Evolutionary conservation across 2,888 invertebrate species (phyloP).

Genomic region (Tanypteryx hageni): DNA sequence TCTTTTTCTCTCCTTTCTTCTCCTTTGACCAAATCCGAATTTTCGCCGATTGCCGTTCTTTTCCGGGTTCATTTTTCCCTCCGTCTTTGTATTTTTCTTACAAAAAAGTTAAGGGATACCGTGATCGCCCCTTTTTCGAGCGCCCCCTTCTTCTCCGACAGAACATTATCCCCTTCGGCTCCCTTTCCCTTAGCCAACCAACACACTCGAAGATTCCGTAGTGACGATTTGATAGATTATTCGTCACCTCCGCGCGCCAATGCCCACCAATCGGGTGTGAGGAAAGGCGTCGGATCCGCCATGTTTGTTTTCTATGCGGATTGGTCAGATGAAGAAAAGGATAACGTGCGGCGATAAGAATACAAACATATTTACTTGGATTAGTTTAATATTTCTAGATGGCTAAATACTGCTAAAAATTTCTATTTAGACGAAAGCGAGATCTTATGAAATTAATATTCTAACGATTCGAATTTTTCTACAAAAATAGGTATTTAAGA

Average conservation of each 20-base stretch:
- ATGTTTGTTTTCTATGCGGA: slow-evolving; percentile 36
- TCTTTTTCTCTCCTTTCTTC: not conserved
- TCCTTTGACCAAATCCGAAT: not conserved
- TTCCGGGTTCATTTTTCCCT: not conserved
- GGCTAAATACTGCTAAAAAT: no score
- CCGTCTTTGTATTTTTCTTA: slow-evolving; percentile 7
- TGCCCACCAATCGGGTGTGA: slow-evolving; percentile 39
- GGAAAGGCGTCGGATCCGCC: slow-evolving; percentile 10
- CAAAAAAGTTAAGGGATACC: not conserved
- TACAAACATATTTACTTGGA: no score
- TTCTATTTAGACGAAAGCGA: no score
- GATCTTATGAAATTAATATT: no score
- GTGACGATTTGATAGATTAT: slow-evolving; percentile 62
- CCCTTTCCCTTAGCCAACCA: slow-evolving; percentile 27
- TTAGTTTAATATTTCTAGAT: no score
- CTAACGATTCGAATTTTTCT: no score
- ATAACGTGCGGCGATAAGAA: no score
- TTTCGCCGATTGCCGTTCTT: not conserved
- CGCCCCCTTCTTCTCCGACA: no score
- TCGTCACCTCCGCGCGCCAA: slow-evolving; percentile 58
- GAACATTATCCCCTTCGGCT: no score
- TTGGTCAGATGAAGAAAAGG: no score
- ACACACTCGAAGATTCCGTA: slow-evolving; percentile 39
- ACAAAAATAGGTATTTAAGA: no score
- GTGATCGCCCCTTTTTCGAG: no score